A percentile compares a stretch with the other conserved stretches of the same genome.
Conservation (phyloP, 2,113 vertebrate genomes). For the Motacilla tschutschensis region DNA sequence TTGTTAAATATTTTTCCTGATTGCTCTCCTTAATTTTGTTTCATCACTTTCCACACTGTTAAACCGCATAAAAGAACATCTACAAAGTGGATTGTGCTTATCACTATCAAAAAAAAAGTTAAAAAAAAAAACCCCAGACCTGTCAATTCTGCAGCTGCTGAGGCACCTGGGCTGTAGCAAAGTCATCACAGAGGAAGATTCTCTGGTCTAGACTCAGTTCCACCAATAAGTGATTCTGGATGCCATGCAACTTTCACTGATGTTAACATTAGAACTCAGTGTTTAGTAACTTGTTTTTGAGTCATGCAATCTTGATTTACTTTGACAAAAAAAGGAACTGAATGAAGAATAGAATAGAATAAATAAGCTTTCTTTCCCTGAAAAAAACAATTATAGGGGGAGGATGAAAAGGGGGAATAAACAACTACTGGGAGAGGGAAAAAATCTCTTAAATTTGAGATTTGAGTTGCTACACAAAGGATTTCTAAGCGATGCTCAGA, state of each 20-base stretch:
- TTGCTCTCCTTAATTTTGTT: constrained; percentile 18
- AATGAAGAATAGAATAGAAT: not conserved
- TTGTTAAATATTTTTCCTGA: constrained; percentile 24
- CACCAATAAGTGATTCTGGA: not conserved
- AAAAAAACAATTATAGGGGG: not conserved
- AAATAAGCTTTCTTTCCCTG: not conserved
- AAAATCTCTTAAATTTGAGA: not conserved
- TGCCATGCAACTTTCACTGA: not conserved
- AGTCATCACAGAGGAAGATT: not conserved
- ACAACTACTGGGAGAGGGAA: not conserved
- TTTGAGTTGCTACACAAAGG: not conserved
- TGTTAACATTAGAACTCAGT: not conserved
- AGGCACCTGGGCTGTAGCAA: not conserved
- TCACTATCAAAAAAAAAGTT: not conserved
- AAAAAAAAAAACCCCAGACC: not conserved
- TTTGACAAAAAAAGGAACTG: not conserved
- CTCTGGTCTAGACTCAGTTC: not conserved
- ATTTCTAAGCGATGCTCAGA: not conserved
- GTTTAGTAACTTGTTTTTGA: not conserved
- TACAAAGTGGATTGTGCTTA: not conserved
- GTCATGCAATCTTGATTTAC: not conserved
- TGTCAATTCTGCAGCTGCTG: not conserved
- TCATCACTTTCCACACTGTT: not conserved
- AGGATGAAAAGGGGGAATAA: not conserved
- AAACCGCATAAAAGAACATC: not conserved